Base-by-base conservation (phyloP, 2,113 vertebrate genomes). In the Lampris megalopsis region DNA sequence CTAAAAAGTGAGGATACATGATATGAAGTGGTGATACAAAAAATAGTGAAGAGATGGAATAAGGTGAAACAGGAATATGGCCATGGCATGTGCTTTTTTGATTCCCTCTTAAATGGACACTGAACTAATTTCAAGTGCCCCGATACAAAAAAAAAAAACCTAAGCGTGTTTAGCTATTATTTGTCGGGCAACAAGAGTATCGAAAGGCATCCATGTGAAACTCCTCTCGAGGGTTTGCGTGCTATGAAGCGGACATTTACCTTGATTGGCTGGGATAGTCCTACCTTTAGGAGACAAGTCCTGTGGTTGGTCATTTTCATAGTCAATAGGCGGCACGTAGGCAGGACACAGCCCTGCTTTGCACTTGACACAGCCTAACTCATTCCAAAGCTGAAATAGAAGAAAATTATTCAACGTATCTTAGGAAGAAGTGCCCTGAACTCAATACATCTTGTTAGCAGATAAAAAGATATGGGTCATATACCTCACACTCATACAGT, bases 401-500 rank as follows among this genome's bases (percentile, higher is more conserved):
- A 68, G 75, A 74, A 63, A 59, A 63, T 69, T 3, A 70, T 52
- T 54, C 66, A 1, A 67, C 13, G 7, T 4, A 62, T 59, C 7
- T 48, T 3, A 57, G 6, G 57, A 3, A 6, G 4, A 59, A 2
- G 37, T 40, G 3, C 47, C 5, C 24, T 1, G 6, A 1, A 24
- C 2, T 40, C 37, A 0, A 58, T 41, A 9, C 3, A 60, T 50
- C 3, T 24, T 2, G 7, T 0, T 48, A 9, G 9, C 54, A 5
- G 36, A 6, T 61, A 56, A 45, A 61, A 41, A 48, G 1, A 77
- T 57, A 7, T 9, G n/a, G 8, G n/a, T 64, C 49, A 77, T 43
- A 53, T 89, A 98, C 98, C 95, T 99, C 96, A 79, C 97, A 99
- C 87, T 99, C 96, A 1, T 99, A 99, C 70, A 91, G 89, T 37